A percentile compares a stretch with the other conserved stretches of the same genome.
These are phyloP conservation scores for Anastatus disparis DNA, from an alignment of 1,140 invertebrate genomes.

Conservation along the genomic window DNA sequence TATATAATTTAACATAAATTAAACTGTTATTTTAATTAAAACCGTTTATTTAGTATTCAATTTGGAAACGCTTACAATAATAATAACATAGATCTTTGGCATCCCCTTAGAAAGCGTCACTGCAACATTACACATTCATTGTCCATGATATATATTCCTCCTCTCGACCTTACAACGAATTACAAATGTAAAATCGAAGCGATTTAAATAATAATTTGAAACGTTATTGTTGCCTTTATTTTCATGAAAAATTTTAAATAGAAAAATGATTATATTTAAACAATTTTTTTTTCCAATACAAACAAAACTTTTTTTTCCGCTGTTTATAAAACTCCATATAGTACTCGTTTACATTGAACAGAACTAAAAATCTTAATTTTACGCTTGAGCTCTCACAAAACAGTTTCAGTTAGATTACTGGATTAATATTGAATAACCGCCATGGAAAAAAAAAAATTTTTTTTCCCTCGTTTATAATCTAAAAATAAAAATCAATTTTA, in stretches of 20 bases:
- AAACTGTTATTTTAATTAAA: too few species aligned
- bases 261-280: neutral
- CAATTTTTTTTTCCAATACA: too few species aligned
- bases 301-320: neutral
- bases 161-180: slow-evolving; percentile 7
- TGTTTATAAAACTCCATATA: too few species aligned
- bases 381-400: neutral
- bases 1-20: too few species aligned
- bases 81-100: too few species aligned
- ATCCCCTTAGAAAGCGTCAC: slow-evolving; percentile 30
- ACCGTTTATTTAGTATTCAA: too few species aligned
- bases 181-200: slow-evolving; percentile 24
- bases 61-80: too few species aligned
- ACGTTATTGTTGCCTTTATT: too few species aligned
- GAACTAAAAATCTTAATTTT: neutral
- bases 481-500: neutral
- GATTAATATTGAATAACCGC: neutral
- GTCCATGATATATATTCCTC: slow-evolving; percentile 1
- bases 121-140: slow-evolving; percentile 23
- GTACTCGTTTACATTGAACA: neutral
- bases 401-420: neutral
- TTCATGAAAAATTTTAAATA: too few species aligned
- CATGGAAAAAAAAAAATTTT: neutral
- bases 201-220: too few species aligned
- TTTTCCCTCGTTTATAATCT: neutral